Percentiles rank a stretch among this genome's conserved stretches.
Conservation (phyloP, 2,797 vertebrate species). For the Cottoperca gobio region DNA sequence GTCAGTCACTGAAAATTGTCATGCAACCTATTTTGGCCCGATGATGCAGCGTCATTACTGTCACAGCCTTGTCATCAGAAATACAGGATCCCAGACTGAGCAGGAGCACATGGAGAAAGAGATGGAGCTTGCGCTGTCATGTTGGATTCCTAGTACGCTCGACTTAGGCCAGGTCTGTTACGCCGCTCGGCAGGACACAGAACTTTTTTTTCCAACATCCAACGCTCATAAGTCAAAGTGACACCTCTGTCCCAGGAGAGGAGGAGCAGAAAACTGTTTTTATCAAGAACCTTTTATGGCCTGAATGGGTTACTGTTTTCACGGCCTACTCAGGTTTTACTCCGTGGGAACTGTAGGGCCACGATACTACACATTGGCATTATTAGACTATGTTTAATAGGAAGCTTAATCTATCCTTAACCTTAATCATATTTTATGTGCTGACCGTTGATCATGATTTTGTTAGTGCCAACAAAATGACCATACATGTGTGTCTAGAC, state of each 20-base stretch:
- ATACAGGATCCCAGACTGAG: slow-evolving; percentile 39
- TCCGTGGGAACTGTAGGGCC: slow-evolving; percentile 39
- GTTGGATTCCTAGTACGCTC: background rate
- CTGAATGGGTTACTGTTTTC: slow-evolving; percentile 50
- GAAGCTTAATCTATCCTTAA: background rate
- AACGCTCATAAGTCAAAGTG: slow-evolving; percentile 29
- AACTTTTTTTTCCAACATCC: slow-evolving; percentile 26
- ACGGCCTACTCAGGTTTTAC: slow-evolving; percentile 21
- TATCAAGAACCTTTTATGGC: slow-evolving; percentile 20
- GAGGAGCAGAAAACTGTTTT: slow-evolving; percentile 12
- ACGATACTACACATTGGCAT: slow-evolving; percentile 2
- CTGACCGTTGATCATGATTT: background rate
- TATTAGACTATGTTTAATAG: background rate
- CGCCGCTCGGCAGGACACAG: background rate
- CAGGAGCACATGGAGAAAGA: slow-evolving; percentile 42
- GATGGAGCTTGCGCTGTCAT: background rate
- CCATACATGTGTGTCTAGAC: slow-evolving; percentile 30
- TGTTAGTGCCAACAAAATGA: slow-evolving; percentile 17
- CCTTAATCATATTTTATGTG: background rate
- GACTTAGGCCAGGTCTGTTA: slow-evolving; percentile 25
- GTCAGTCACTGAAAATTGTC: slow-evolving; percentile 45
- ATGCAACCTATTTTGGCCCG: slow-evolving; percentile 36
- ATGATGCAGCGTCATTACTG: slow-evolving; percentile 37
- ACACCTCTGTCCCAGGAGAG: slow-evolving; percentile 37
- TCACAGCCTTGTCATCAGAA: slow-evolving; percentile 52